Conservation (phyloP, 2,113 vertebrate species). For the Sinocyclocheilus anophthalmus region DNA sequence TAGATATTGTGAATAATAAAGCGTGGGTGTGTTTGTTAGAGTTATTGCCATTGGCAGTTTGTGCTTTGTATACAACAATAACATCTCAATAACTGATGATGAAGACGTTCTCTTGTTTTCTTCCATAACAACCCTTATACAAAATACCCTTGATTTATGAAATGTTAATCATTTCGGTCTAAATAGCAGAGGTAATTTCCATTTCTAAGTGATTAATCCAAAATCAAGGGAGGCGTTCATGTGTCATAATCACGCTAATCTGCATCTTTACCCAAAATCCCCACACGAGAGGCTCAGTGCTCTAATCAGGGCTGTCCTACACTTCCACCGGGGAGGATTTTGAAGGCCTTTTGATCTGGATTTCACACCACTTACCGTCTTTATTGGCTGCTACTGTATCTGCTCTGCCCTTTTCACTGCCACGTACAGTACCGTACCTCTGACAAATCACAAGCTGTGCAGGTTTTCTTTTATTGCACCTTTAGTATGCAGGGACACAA, state of each 20-base stretch:
- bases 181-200: constrained; percentile 47
- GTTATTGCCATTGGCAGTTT: constrained; percentile 14
- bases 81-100: constrained; percentile 43
- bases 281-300: background rate
- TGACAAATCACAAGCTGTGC: constrained; percentile 38
- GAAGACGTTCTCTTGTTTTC: constrained; percentile 32
- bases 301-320: constrained; percentile 38
- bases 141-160: constrained; percentile 43
- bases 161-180: constrained; percentile 41
- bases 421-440: background rate
- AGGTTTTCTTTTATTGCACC: constrained; percentile 28
- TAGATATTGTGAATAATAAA: constrained; percentile 20
- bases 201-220: constrained; percentile 45
- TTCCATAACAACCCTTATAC: constrained; percentile 24
- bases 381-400: constrained; percentile 10
- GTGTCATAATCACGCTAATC: constrained; percentile 53
- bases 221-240: constrained; percentile 36
- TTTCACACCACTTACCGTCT: constrained; percentile 46
- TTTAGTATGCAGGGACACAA: constrained; percentile 30
- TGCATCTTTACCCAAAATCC: constrained; percentile 49
- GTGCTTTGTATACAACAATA: constrained; percentile 15
- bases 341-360: constrained; percentile 45
- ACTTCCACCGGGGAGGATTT: constrained; percentile 12
- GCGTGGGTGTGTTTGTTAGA: constrained; percentile 23
- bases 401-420: constrained; percentile 15